These are phyloP conservation scores for Eucera pruinosa DNA, from an alignment of 2,888 invertebrate genomes.

Conservation along the genomic window DNA sequence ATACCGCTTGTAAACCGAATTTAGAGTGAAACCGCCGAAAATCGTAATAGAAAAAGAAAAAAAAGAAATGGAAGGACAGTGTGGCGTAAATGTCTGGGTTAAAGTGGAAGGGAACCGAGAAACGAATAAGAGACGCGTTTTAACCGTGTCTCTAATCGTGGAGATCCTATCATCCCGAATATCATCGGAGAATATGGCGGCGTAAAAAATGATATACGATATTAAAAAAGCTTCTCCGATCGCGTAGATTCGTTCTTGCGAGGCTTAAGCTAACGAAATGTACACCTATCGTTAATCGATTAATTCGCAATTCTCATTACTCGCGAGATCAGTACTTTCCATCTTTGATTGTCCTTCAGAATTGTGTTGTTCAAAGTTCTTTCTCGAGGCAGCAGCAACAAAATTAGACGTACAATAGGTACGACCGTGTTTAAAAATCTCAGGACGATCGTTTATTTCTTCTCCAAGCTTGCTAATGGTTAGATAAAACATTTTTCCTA, in stretches of 20 bases:
- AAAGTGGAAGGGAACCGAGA: background rate
- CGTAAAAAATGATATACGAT: conserved; percentile 11
- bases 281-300: conserved; percentile 39
- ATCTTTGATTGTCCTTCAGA: conserved; percentile 63
- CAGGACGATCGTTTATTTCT: no score
- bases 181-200: no score
- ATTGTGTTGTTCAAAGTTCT: conserved; percentile 44
- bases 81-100: no score
- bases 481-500: no score
- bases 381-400: conserved; percentile 43
- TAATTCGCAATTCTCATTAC: conserved; percentile 41
- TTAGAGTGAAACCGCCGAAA: no score
- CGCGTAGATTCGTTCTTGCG: background rate
- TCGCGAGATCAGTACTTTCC: conserved; percentile 62
- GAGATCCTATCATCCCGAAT: no score
- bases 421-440: no score
- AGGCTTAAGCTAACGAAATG: conserved; percentile 54
- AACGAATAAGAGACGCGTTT: background rate
- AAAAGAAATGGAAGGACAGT: no score
- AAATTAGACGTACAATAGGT: conserved; percentile 9
- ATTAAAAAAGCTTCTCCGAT: background rate
- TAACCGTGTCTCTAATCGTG: background rate
- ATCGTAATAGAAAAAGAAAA: no score
- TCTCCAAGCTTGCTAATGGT: no score
- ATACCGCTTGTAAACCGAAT: no score